A percentile compares a stretch with the other conserved stretches of the same genome.
Conservation (phyloP, 2,797 vertebrate genomes). For the Phataginus tricuspis region DNA sequence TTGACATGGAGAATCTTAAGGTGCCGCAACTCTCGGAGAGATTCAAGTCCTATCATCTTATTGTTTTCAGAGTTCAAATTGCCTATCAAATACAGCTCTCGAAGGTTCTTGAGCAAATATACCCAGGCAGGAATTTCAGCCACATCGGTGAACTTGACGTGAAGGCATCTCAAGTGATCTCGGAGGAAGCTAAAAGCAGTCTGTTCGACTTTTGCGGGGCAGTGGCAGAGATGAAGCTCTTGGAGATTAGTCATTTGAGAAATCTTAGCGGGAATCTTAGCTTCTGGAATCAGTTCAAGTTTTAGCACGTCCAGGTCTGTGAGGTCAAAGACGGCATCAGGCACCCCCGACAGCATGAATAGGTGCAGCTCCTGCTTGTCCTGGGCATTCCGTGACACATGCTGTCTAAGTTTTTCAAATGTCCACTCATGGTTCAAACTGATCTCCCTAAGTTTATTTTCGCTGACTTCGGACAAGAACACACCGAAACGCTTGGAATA, state of each 20-base stretch:
- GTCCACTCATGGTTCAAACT: constrained; percentile 99
- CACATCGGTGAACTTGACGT: constrained; percentile 99
- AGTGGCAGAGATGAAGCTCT: constrained; percentile 98
- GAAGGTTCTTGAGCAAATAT: constrained; percentile 95
- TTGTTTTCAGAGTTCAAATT: constrained; percentile 99
- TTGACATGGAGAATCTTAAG: constrained; percentile 97
- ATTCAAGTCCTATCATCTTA: constrained; percentile 99
- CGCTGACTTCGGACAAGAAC: constrained; percentile 98
- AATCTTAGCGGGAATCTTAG: constrained; percentile 96
- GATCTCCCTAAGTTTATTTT: constrained; percentile 97
- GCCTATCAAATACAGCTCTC: constrained; percentile 95
- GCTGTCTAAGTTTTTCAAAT: constrained; percentile 96
- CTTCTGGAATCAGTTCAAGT: constrained; percentile 97
- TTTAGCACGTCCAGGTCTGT: constrained; percentile 97
- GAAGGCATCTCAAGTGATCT: constrained; percentile 98
- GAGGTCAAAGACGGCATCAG: constrained; percentile 96
- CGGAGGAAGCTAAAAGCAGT: constrained; percentile 98
- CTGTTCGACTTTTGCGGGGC: constrained; percentile 98
- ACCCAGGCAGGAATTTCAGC: constrained; percentile 98
- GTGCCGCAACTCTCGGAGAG: constrained; percentile 95
- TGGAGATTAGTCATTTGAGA: constrained; percentile 98
- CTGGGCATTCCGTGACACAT: constrained; percentile 94
- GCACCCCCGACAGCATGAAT: constrained; percentile 97
- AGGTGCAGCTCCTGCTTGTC: constrained; percentile 97
- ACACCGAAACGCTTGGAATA: constrained; percentile 99